A percentile compares a stretch with the other conserved stretches of the same genome.
These are phyloP conservation scores for Cerastoderma edule DNA, from an alignment of 2,888 invertebrate genomes.

Conservation along the genomic window DNA sequence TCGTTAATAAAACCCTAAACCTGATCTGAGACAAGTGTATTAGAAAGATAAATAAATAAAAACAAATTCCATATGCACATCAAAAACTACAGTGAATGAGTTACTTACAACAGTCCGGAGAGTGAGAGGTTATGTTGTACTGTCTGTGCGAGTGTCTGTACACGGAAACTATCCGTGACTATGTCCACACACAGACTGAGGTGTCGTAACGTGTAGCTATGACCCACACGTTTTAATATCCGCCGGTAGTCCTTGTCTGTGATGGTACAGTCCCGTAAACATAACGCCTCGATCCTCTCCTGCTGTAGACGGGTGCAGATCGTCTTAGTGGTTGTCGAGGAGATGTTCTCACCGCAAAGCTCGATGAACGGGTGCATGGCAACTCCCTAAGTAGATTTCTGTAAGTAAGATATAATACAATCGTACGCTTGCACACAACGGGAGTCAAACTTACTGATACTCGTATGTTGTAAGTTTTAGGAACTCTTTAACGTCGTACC, in stretches of 20 bases:
- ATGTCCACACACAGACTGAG: slow-evolving; percentile 76
- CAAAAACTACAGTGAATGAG: too few species aligned
- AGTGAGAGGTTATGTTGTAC: slow-evolving; percentile 73
- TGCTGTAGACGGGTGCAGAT: slow-evolving; percentile 69
- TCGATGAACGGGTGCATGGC: slow-evolving; percentile 10
- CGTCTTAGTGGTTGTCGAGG: slow-evolving; percentile 38
- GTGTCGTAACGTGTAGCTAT: slow-evolving; percentile 71
- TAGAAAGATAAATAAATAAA: too few species aligned
- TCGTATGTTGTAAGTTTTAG: too few species aligned
- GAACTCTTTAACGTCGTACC: too few species aligned
- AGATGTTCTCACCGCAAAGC: slow-evolving; percentile 14
- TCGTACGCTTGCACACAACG: too few species aligned
- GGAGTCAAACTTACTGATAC: too few species aligned
- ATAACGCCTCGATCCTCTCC: slow-evolving; percentile 69
- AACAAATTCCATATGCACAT: too few species aligned
- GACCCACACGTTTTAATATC: slow-evolving; percentile 68
- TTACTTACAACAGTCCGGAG: slow-evolving; percentile 76
- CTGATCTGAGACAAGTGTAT: too few species aligned
- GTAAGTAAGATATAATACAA: too few species aligned
- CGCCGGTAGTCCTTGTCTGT: slow-evolving; percentile 69
- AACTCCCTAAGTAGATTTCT: too few species aligned
- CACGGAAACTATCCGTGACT: slow-evolving; percentile 62
- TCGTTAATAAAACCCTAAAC: too few species aligned
- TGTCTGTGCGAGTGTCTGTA: slow-evolving; percentile 70
- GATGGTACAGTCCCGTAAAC: slow-evolving; percentile 73